Evolutionary conservation across 2,113 vertebrate genomes (phyloP).

Genomic region (Uropsilus gracilis): DNA sequence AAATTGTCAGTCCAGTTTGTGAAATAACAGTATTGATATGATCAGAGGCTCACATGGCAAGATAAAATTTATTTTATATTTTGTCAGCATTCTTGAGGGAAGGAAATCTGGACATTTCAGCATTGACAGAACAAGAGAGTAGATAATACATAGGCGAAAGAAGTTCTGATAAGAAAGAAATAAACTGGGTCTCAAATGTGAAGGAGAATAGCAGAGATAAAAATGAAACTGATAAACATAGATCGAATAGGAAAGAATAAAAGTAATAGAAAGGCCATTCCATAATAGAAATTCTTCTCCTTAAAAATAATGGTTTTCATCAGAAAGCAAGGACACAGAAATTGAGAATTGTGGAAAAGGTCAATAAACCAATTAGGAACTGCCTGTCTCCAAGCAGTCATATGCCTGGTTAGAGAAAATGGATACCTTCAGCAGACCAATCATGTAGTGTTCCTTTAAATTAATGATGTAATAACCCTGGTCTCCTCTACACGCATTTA

Average conservation of each 20-base stretch:
- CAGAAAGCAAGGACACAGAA: neutral
- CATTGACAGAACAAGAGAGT: neutral
- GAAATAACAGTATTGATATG: neutral
- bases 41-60: neutral
- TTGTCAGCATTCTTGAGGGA: neutral
- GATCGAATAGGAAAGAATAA: neutral
- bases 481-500: neutral
- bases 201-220: constrained; percentile 26
- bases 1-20: neutral
- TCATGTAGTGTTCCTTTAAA: neutral
- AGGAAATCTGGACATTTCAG: neutral
- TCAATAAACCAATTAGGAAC: constrained; percentile 24
- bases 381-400: neutral
- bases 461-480: neutral
- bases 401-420: neutral
- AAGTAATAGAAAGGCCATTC: neutral
- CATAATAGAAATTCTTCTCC: neutral
- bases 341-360: neutral
- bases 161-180: neutral
- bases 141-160: neutral
- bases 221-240: neutral
- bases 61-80: neutral
- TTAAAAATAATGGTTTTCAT: constrained; percentile 17
- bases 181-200: neutral
- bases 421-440: neutral